A percentile compares a stretch with the other conserved stretches of the same genome.
Conservation (phyloP, 2,113 vertebrate genomes). For the Lophochroa leadbeateri region DNA sequence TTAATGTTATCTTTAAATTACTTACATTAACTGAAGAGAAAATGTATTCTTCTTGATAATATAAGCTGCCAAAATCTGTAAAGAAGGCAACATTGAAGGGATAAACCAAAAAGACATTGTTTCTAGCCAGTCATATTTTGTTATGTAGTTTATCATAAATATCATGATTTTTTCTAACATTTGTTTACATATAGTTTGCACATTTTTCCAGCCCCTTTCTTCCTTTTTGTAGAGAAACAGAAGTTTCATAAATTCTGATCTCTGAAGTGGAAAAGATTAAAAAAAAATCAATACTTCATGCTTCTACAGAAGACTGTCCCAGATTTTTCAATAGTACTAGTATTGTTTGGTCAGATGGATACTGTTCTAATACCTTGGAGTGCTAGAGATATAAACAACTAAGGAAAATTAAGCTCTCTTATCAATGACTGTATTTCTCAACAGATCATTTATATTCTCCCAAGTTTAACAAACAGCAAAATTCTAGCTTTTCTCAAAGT, state of each 20-base stretch:
- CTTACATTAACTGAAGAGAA: not conserved
- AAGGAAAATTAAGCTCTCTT: not conserved
- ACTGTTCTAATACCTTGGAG: not conserved
- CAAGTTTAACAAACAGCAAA: not conserved
- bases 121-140: not conserved
- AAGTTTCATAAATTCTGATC: not conserved
- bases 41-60: not conserved
- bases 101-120: not conserved
- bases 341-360: not conserved
- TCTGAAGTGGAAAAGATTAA: not conserved
- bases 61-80: not conserved
- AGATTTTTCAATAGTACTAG: not conserved
- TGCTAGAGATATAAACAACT: not conserved
- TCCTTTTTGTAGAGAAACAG: not conserved
- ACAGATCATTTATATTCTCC: not conserved
- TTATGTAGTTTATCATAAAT: not conserved
- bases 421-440: not conserved
- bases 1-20: not conserved
- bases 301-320: not conserved
- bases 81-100: not conserved
- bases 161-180: not conserved
- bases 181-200: not conserved
- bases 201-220: not conserved
- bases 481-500: not conserved
- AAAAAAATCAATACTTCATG: not conserved